Evolutionary conservation across 2,888 invertebrate genomes (phyloP).

Genomic region (Sminthurides aquaticus): DNA sequence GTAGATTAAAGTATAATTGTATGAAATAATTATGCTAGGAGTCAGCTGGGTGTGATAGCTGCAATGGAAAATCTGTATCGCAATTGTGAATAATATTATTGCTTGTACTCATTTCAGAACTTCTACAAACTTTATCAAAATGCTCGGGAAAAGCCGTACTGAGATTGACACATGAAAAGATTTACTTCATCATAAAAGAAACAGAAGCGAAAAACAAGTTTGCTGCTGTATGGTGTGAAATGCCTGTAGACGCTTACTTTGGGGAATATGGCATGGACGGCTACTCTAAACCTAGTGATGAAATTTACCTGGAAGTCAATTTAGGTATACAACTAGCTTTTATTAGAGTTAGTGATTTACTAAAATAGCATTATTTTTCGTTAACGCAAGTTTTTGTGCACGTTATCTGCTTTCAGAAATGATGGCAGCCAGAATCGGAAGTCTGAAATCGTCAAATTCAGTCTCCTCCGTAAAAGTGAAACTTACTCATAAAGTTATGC

Average conservation of each 20-base stretch:
- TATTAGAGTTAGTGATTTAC: not conserved
- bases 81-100: not conserved
- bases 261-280: constrained; percentile 1
- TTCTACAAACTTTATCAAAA: not conserved
- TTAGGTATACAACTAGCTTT: not conserved
- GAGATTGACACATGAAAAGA: not conserved
- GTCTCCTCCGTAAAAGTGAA: not conserved
- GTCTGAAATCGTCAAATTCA: not conserved
- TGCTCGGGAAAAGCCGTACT: not conserved
- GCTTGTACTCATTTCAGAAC: not conserved
- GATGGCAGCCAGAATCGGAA: not conserved
- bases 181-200: not conserved
- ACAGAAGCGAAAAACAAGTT: not conserved
- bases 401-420: not conserved
- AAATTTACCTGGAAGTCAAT: not conserved
- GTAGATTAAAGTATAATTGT: too few species aligned
- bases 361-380: not conserved
- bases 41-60: too few species aligned
- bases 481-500: not conserved
- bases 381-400: not conserved
- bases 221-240: not conserved
- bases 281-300: not conserved
- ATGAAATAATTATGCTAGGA: too few species aligned
- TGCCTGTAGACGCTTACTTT: not conserved
- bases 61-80: too few species aligned